A percentile compares a stretch with the other conserved stretches of the same genome.
Conservation (phyloP, 2,888 invertebrate genomes). For the Cenopis cana region DNA sequence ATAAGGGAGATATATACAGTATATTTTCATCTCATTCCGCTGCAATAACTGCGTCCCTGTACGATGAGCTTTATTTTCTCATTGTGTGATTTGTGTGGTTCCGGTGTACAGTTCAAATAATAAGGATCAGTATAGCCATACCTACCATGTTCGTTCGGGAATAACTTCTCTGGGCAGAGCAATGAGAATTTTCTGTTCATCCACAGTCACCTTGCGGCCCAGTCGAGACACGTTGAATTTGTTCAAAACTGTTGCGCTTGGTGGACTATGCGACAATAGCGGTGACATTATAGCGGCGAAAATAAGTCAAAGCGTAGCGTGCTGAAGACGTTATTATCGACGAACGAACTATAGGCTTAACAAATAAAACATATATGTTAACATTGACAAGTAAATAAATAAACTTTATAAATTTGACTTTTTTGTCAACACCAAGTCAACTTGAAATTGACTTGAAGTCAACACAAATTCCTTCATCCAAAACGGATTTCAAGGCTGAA, state of each 20-base stretch:
- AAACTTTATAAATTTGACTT: neutral
- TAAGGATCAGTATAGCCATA: neutral
- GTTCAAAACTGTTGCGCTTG: constrained; percentile 46
- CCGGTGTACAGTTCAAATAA: too few relatives aligned
- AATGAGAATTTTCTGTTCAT: constrained; percentile 65
- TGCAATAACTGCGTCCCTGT: too few relatives aligned
- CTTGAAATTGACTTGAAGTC: too few relatives aligned
- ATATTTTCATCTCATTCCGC: too few relatives aligned
- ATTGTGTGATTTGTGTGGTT: too few relatives aligned
- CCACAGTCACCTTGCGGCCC: constrained; percentile 67
- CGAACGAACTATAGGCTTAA: neutral
- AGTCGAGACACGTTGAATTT: constrained; percentile 68
- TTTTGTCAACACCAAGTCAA: too few relatives aligned
- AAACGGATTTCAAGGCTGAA: neutral
- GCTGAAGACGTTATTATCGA: neutral
- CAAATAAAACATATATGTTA: constrained; percentile 1
- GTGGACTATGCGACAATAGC: neutral
- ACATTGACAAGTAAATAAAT: neutral
- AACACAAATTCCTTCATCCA: too few relatives aligned
- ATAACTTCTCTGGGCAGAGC: constrained; percentile 73
- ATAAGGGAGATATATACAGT: too few relatives aligned
- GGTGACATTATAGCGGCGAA: neutral
- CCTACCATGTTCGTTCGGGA: constrained; percentile 76
- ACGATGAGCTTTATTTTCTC: too few relatives aligned
- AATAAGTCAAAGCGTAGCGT: neutral